A percentile compares a stretch with the other conserved stretches of the same genome.
Evolutionary conservation across 2,888 invertebrate species (phyloP).

Genomic region (Ashinkailepas kermadecensis): DNA sequence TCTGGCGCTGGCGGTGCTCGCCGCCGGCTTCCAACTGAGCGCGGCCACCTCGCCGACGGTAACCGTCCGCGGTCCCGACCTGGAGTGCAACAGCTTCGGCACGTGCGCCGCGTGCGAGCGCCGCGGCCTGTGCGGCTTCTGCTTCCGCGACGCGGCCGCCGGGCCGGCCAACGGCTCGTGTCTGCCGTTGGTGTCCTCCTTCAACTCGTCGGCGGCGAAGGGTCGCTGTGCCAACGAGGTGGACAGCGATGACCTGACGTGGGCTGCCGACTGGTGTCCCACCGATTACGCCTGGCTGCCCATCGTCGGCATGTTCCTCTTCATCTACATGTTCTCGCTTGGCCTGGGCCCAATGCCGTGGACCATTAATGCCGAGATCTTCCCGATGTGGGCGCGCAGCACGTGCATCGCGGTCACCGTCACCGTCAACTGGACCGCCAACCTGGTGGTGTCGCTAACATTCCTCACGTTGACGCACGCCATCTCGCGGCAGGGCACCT

Average conservation of each 20-base stretch:
- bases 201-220: background rate
- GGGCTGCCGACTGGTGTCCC: slow-evolving; percentile 29
- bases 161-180: slow-evolving; percentile 40
- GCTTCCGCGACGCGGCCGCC: slow-evolving; percentile 38
- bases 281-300: slow-evolving; percentile 41
- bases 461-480: slow-evolving; percentile 42
- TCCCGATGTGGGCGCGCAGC: slow-evolving; percentile 49
- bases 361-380: slow-evolving; percentile 51
- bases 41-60: slow-evolving; percentile 47
- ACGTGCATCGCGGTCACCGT: slow-evolving; percentile 46
- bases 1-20: slow-evolving; percentile 42
- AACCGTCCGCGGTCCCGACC: slow-evolving; percentile 43
- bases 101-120: slow-evolving; percentile 45
- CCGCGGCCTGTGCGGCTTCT: slow-evolving; percentile 45
- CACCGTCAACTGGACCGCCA: slow-evolving; percentile 42
- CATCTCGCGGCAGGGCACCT: slow-evolving; percentile 47
- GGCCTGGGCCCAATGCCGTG: slow-evolving; percentile 51
- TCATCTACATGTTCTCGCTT: slow-evolving; percentile 47
- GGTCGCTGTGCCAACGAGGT: slow-evolving; percentile 24
- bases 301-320: slow-evolving; percentile 43
- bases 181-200: slow-evolving; percentile 31
- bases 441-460: too few relatives aligned
- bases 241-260: slow-evolving; percentile 29
- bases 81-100: slow-evolving; percentile 44
- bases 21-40: slow-evolving; percentile 43